phyloP scores from a whole-genome alignment of 2,888 invertebrate species.

The Cremastinae sp. region DNA sequence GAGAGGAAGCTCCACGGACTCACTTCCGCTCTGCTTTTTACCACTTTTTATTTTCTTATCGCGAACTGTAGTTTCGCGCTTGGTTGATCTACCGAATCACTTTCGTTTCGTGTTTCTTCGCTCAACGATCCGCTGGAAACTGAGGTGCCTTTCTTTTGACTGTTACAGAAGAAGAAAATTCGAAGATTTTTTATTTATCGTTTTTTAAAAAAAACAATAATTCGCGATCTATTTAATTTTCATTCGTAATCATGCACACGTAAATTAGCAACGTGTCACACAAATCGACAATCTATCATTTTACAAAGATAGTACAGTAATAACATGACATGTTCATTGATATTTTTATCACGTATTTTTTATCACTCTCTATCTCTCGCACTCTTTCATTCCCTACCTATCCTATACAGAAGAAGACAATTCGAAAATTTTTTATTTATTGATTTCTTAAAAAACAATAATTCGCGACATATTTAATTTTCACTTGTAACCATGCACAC shows the following conservation, averaged over 20 bases:
- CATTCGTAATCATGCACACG: conserved; percentile 62
- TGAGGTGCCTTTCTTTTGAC: conserved; percentile 21
- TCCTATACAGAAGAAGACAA: conserved; percentile 10
- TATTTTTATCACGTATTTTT: conserved; percentile 61
- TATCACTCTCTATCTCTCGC: conserved; percentile 8
- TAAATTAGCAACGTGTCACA: conserved; percentile 59
- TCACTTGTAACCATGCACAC: conserved; percentile 63
- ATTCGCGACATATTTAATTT: conserved; percentile 52
- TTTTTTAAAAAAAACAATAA: background rate
- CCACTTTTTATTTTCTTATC: conserved; percentile 32
- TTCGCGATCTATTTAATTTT: conserved; percentile 57
- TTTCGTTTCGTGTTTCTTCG: conserved; percentile 55
- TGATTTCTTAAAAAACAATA: background rate
- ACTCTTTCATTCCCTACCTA: background rate
- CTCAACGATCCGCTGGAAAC: conserved; percentile 10
- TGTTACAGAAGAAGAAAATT: conserved; percentile 2
- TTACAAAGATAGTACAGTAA: conserved; percentile 25
- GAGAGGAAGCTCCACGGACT: conserved; percentile 42
- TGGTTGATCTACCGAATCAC: conserved; percentile 61
- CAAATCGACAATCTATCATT: conserved; percentile 64
- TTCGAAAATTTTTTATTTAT: conserved; percentile 7
- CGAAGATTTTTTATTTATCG: conserved; percentile 9
- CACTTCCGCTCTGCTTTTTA: conserved; percentile 50
- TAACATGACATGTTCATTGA: conserved; percentile 51
- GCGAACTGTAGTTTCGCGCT: conserved; percentile 57